Conservation (phyloP, 2,113 vertebrate genomes). For the Rhabdornis inornatus region DNA sequence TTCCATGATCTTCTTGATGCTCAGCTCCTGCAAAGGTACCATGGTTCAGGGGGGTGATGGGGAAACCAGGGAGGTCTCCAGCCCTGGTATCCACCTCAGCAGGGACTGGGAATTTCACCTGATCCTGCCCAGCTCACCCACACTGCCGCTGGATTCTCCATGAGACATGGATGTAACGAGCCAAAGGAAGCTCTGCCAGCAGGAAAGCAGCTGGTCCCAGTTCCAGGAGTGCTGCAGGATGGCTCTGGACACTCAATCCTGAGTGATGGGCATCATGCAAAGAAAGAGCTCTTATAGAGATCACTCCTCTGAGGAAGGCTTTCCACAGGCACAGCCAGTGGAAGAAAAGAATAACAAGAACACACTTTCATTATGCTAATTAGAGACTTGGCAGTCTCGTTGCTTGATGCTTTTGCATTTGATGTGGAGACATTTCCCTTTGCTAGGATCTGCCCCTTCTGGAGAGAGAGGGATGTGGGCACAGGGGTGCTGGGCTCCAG, state of each 20-base stretch:
- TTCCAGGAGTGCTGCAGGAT: neutral
- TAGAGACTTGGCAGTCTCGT: neutral
- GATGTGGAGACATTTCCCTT: neutral
- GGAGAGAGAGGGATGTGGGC: neutral
- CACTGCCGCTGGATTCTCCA: accelerated
- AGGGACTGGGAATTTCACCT: accelerated
- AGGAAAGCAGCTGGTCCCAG: neutral
- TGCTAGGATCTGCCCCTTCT: too few relatives aligned
- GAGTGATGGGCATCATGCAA: neutral
- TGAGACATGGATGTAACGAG: accelerated
- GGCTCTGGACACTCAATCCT: neutral
- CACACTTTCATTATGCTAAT: neutral
- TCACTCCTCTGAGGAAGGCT: neutral
- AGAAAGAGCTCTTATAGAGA: neutral
- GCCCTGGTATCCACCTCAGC: accelerated
- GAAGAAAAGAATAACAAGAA: neutral
- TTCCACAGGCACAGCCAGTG: neutral
- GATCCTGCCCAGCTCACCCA: accelerated
- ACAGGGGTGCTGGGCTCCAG: neutral
- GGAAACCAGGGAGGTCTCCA: neutral
- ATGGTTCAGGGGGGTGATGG: accelerated
- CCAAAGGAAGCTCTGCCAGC: neutral
- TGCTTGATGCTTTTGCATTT: neutral
- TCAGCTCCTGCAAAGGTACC: neutral
- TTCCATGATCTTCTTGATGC: accelerated